These are phyloP conservation scores for Galeopsomyia nigrocyanea DNA, from an alignment of 2,888 invertebrate species.

Conservation along the genomic window DNA sequence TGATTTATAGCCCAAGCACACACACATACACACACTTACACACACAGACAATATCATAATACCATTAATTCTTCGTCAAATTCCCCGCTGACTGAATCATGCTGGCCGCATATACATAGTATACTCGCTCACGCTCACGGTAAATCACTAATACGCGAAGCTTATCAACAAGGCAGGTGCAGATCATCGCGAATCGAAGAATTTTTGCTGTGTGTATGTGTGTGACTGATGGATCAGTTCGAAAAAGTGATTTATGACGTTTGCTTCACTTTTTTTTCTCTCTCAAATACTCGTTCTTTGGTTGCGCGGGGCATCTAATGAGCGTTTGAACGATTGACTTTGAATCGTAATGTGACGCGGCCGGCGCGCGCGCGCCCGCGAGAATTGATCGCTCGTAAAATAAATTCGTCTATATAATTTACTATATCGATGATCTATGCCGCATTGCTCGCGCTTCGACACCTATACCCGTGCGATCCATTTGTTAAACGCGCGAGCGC, in stretches of 20 bases:
- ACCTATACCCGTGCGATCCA: constrained; percentile 19
- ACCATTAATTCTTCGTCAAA: constrained; percentile 70
- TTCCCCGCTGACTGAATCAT: constrained; percentile 69
- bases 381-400: constrained; percentile 29
- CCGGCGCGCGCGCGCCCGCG: constrained; percentile 14
- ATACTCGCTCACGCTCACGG: too few species aligned
- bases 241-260: constrained; percentile 7
- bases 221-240: constrained; percentile 40
- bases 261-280: constrained; percentile 4
- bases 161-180: constrained; percentile 61
- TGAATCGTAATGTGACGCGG: constrained; percentile 43
- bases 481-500: constrained; percentile 27
- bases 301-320: constrained; percentile 17
- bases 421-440: constrained; percentile 8
- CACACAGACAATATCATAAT: constrained; percentile 69
- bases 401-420: neutral
- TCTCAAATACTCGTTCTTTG: too few species aligned
- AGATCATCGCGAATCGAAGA: constrained; percentile 51
- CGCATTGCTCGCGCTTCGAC: constrained; percentile 24
- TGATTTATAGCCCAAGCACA: constrained; percentile 68
- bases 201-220: constrained; percentile 41
- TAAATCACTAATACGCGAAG: neutral
- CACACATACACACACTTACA: constrained; percentile 68
- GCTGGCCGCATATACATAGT: constrained; percentile 62
- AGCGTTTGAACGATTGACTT: constrained; percentile 35